Base-by-base conservation (phyloP, 64 coral and sea anemone species). In the Stichodactyla helianthus region DNA sequence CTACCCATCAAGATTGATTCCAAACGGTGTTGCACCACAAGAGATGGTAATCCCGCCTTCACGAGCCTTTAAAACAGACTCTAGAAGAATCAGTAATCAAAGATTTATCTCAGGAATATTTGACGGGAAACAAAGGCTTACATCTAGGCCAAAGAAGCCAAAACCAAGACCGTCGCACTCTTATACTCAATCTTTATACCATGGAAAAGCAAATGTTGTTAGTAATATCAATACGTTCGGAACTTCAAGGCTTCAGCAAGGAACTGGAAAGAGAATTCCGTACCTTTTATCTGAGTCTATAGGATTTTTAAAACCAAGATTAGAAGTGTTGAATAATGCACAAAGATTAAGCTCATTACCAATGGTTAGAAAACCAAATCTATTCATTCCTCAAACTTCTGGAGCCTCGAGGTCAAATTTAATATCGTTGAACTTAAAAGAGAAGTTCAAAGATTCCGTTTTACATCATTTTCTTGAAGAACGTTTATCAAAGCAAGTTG, bases 401-500 rank as follows among this genome's bases (percentile, higher is more conserved):
- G 27, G 12, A 44, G 35, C 35, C 68, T 74, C 68, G 17, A 14
- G 9, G 10, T 23, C n/a, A 11, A 74, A 74, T 35, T 74, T 23
- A 8, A 81, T 81, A 52, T 5, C 78, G 0, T 15, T 54, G 50
- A 81, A 10, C 26, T 81, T 81, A 53, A 81, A 53, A 54, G 52
- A 81, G 10, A 81, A 81, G 52, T 81, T 52, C 50, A 81, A 52
- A 54, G 51, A 81, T 15, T 81, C 78, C 12, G 52, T 8, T 52
- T 6, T 22, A 2, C 78, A 81, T 81, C 78, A 81, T 81, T 81
- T 81, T 81, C 78, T 81, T 50, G 78, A 81, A 5, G 78, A 81
- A 22, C 35, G 78, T 12, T 28, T 81, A 81, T 54, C 78, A 57
- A 90, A 62, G 58, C 77, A 86, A 54, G 70, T 79, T 10, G 35